Evolutionary conservation across 2,797 vertebrate genomes (phyloP), one percentile per base, ranked within the genome.

Genomic region (Ptychadena robeensis): DNA sequence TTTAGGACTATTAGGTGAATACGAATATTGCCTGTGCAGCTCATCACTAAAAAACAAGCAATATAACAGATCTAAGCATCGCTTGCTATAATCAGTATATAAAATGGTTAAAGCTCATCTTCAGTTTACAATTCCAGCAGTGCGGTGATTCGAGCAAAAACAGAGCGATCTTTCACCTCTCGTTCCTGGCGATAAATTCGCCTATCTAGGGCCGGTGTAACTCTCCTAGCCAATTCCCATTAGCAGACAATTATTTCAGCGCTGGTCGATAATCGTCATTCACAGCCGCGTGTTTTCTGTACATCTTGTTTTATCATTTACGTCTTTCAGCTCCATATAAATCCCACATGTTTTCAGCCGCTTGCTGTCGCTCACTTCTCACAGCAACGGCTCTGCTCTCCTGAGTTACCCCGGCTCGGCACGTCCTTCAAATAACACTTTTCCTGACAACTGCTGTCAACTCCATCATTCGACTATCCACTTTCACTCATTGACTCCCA

Each of bases 391-490:
- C 35, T 80, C 61, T 67, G 69, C 70, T 64, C 79, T 81, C 70
- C 65, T 15, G 57, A 71, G 73, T 64, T 69, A 12, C 34, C 40
- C 66, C 66, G 22, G 30, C 65, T 64, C 53, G 37, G 37, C 53
- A 63, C 53, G 74, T 82, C 66, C n/a, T 70, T 77, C 53, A 63
- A 28, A 48, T 78, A 71, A 64, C 57, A 64, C 61, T 65, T 83
- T 68, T 65, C 37, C 5, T 70, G 66, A 78, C 34, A 72, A 65
- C 31, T 9, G 44, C 67, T 76, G 81, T 78, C 53, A 72, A 66
- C 75, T 72, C 76, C 67, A 83, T 83, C 74, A 78, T 64, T 32
- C 70, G 40, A 38, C 64, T 48, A 40, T 67, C 35, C 61, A 9
- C 31, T 40, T 79, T 73, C 67, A 57, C 12, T 77, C 34, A 30